Evolutionary conservation across 2,113 vertebrate genomes (phyloP).

Genomic region (Nicator chloris): DNA sequence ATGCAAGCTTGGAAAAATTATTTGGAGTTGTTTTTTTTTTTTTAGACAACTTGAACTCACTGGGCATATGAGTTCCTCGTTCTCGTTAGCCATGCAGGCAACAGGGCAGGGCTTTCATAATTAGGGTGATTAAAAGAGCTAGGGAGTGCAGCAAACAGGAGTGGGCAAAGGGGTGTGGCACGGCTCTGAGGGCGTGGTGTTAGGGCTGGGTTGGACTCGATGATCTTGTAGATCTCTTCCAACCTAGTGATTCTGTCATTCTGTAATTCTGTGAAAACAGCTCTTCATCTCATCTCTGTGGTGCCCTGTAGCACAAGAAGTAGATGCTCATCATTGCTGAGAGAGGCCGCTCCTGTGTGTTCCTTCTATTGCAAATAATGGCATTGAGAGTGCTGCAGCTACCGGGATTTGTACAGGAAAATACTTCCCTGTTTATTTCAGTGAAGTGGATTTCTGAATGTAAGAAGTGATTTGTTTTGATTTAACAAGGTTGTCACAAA

Average conservation of each 20-base stretch:
- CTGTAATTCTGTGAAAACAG: not conserved
- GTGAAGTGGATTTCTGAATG: not conserved
- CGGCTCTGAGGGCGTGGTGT: not conserved
- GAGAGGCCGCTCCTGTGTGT: not conserved
- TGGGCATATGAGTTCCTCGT: not conserved
- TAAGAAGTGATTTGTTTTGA: slow-evolving; percentile 21
- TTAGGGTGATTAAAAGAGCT: not conserved
- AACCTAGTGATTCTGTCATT: not conserved
- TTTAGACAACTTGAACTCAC: not conserved
- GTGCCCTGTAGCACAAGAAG: not conserved
- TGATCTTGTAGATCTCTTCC: not conserved
- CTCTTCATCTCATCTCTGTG: not conserved
- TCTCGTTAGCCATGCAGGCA: fast-evolving
- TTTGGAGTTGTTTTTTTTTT: not conserved
- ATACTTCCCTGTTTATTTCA: not conserved
- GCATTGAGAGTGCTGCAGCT: not conserved
- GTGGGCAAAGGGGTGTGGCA: not conserved
- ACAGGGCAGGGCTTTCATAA: not conserved
- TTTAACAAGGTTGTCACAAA: not conserved
- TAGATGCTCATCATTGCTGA: not conserved
- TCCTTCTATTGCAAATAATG: not conserved
- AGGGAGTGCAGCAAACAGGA: not conserved
- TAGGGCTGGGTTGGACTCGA: not conserved
- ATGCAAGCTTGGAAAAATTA: not conserved
- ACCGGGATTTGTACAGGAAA: not conserved